These are phyloP conservation scores for Pterobdella sp. DNA, from an alignment of 2,888 invertebrate genomes.

Conservation along the genomic window DNA sequence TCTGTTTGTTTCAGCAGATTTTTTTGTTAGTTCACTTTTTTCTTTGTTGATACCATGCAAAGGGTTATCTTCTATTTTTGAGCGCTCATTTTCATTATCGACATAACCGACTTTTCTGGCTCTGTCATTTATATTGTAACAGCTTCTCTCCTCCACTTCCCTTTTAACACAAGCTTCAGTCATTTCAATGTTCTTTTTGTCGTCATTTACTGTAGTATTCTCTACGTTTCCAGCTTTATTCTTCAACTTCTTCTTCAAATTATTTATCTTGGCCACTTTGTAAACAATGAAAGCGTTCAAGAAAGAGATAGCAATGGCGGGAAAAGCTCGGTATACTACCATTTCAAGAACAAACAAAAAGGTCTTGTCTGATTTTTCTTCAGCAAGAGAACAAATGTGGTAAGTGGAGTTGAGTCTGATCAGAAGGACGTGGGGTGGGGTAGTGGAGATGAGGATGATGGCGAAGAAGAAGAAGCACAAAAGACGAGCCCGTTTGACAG, in stretches of 20 bases:
- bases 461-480: conserved; percentile 29
- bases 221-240: neutral
- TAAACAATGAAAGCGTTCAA: conserved; percentile 39
- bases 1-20: neutral
- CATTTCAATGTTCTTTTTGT: conserved; percentile 17
- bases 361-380: conserved; percentile 25
- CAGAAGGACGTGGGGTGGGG: conserved; percentile 36
- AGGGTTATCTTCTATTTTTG: no score
- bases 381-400: conserved; percentile 32
- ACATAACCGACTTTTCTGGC: neutral
- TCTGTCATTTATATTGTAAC: neutral
- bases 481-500: conserved; percentile 35
- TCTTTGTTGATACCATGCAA: no score
- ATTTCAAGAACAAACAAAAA: conserved; percentile 36
- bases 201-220: neutral
- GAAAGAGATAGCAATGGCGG: conserved; percentile 38
- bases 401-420: conserved; percentile 32
- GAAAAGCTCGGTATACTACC: conserved; percentile 35
- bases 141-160: neutral
- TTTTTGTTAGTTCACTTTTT: neutral
- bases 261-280: conserved; percentile 32
- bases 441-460: conserved; percentile 33
- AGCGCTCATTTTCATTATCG: no score
- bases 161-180: neutral
- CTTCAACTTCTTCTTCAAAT: conserved; percentile 8